These are phyloP conservation scores for Torymus tubicola DNA, from an alignment of 2,888 invertebrate species.

Conservation along the genomic window DNA sequence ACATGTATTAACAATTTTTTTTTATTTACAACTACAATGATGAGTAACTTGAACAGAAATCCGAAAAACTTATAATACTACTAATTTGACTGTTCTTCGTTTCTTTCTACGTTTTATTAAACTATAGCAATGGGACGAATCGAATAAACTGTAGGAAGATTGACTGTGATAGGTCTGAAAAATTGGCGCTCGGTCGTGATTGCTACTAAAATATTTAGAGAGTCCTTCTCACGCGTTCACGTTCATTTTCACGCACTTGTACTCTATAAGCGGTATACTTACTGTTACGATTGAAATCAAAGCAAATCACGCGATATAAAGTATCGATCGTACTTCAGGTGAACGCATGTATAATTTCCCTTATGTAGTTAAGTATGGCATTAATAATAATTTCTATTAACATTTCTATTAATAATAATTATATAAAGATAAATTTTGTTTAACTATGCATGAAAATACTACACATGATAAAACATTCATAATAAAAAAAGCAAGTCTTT, in stretches of 20 bases:
- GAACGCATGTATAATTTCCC: too few species aligned
- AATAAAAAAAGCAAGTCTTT: too few species aligned
- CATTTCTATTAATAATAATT: too few species aligned
- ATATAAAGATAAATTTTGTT: too few species aligned
- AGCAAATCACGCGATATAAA: conserved; percentile 31
- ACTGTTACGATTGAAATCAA: conserved; percentile 21
- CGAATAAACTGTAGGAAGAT: background rate
- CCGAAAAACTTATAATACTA: too few species aligned
- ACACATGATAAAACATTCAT: too few species aligned
- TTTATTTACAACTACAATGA: background rate
- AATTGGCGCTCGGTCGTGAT: conserved; percentile 8
- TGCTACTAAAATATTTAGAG: conserved; percentile 42
- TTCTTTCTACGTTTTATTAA: background rate
- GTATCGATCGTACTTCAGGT: background rate
- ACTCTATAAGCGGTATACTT: background rate
- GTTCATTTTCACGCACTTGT: conserved; percentile 7
- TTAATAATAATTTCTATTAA: too few species aligned
- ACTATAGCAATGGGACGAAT: background rate
- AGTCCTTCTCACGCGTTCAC: conserved; percentile 8
- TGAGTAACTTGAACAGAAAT: too few species aligned
- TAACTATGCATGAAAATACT: too few species aligned
- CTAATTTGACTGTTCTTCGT: too few species aligned
- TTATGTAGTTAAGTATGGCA: too few species aligned
- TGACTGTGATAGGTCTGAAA: background rate
- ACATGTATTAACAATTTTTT: background rate